Conservation (phyloP, 2,113 vertebrate species). For the Calonectris borealis region DNA sequence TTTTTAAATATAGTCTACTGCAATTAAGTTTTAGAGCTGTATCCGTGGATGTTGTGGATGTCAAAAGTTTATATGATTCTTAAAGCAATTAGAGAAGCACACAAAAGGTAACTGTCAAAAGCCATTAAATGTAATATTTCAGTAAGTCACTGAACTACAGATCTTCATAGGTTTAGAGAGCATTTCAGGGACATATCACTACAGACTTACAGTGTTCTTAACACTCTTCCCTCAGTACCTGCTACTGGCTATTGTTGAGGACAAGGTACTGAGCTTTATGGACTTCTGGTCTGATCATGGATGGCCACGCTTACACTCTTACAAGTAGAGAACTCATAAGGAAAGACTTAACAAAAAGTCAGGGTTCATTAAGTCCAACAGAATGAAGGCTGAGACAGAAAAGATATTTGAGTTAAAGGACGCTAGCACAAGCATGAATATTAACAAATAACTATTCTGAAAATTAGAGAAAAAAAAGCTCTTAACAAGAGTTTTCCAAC, state of each 20-base stretch:
- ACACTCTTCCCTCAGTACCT: neutral
- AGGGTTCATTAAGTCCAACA: neutral
- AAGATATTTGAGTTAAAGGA: neutral
- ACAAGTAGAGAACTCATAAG: neutral
- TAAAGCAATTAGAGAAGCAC: neutral
- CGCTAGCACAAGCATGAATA: neutral
- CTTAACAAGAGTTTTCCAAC: neutral
- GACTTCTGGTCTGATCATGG: neutral
- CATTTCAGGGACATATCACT: neutral
- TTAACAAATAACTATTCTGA: neutral
- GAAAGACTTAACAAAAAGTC: neutral
- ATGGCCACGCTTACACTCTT: neutral
- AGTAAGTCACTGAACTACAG: neutral
- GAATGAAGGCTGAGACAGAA: neutral
- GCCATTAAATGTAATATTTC: neutral
- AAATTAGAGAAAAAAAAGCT: neutral
- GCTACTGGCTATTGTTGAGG: neutral
- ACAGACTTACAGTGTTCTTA: neutral
- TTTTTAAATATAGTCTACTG: neutral
- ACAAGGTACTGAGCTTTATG: neutral
- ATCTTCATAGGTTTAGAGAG: neutral
- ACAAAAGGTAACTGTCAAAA: neutral
- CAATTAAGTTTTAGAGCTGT: neutral
- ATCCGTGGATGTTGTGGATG: neutral
- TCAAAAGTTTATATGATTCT: neutral